These are phyloP conservation scores for Conomelus anceps DNA, from an alignment of 2,888 invertebrate species.

Conservation along the genomic window DNA sequence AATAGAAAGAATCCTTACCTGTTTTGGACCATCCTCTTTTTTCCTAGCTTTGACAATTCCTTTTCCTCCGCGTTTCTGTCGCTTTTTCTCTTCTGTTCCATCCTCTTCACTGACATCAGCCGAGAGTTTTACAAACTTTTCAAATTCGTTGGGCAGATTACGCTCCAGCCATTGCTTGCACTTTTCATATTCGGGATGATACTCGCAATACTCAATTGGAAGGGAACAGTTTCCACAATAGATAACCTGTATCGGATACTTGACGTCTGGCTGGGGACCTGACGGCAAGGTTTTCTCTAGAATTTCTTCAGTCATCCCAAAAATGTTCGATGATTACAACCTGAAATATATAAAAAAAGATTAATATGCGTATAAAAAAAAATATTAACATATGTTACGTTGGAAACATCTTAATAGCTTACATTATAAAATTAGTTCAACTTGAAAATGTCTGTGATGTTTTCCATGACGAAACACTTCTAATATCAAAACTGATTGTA, in stretches of 20 bases:
- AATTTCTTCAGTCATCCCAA: conserved; percentile 39
- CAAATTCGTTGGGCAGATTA: conserved; percentile 88
- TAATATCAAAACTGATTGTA: too few species aligned
- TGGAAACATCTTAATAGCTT: too few species aligned
- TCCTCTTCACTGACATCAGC: conserved; percentile 56
- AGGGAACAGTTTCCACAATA: conserved; percentile 93
- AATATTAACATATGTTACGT: too few species aligned
- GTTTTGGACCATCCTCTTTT: conserved; percentile 83
- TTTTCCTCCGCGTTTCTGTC: conserved; percentile 95
- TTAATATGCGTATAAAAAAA: too few species aligned
- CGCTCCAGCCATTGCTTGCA: conserved; percentile 96
- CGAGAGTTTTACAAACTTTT: conserved; percentile 66
- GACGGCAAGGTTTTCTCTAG: conserved; percentile 49
- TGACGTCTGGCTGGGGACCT: conserved; percentile 64
- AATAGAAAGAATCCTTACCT: conserved; percentile 48
- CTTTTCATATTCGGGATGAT: conserved; percentile 94
- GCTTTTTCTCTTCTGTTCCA: conserved; percentile 83
- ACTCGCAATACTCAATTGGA: conserved; percentile 98
- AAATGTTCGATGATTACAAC: background rate
- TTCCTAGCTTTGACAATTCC: conserved; percentile 93
- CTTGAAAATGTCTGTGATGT: too few species aligned
- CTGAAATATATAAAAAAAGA: background rate
- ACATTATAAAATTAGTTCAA: too few species aligned
- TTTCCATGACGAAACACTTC: too few species aligned
- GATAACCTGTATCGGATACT: conserved; percentile 74